Base-by-base conservation (phyloP, 2,113 vertebrate species). In the Syngnathus typhle region DNA sequence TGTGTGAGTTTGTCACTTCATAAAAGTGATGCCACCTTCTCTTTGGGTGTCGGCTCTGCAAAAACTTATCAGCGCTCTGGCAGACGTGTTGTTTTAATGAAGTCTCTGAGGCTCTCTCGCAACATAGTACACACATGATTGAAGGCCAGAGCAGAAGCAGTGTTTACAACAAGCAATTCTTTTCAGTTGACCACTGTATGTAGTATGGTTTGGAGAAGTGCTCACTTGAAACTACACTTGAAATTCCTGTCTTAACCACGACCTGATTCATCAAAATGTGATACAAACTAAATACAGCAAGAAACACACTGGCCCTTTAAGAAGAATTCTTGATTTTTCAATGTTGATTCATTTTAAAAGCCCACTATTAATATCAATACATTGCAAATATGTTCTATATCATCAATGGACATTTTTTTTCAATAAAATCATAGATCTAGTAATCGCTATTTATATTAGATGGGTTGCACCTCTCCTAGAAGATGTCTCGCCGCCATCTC, bases 1-100 rank as follows among this genome's bases (percentile, higher is more conserved):
- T 79, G 64, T 80, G 74, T 58, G 86, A 84, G 87, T 85, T 81
- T 78, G 86, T 82, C 80, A 82, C 89, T 87, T 88, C 79, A 84
- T 90, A 87, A 87, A 87, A 87, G 80, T 1, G 43, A 56, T 60
- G 59, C 47, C 61, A 60, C 73, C 41, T 62, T 44, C 41, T 67
- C 79, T 73, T 74, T 71, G 41, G 81, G 70, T 65, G 61, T 78
- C 68, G 38, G 85, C 78, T 82, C 55, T 78, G 78, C 72, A 75
- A 82, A 89, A 88, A 89, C 82, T 81, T 82, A 86, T 89, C 85
- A 80, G 69, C 75, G 75, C 76, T 75, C 78, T 75, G 78, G 52
- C 73, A 75, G 80, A 73, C 64, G 9, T 88, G 78, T 82, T 83
- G 77, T 86, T 89, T 85, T 85, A 85, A 80, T 75, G 73, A 76